These are phyloP conservation scores for Octodon degus DNA, from an alignment of 2,113 vertebrate species.

Conservation along the genomic window DNA sequence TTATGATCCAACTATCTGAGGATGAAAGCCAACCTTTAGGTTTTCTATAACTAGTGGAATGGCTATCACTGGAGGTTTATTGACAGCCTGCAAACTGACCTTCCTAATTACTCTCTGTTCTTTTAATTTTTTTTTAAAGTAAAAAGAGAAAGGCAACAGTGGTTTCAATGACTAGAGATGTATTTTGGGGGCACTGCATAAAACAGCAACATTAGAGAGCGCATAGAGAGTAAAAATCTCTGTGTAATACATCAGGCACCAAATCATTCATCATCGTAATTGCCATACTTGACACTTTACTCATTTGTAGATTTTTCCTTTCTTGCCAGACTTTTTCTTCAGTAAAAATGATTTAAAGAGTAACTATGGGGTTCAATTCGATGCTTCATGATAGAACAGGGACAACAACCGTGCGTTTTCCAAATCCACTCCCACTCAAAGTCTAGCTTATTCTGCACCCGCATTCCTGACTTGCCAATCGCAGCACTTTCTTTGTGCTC, in stretches of 20 bases:
- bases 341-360: constrained; percentile 79
- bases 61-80: constrained; percentile 55
- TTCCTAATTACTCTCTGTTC: constrained; percentile 58
- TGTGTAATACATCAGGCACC: constrained; percentile 65
- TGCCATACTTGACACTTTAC: constrained; percentile 62
- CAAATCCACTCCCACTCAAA: constrained; percentile 30
- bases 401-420: constrained; percentile 58
- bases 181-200: constrained; percentile 40
- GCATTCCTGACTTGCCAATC: constrained; percentile 29
- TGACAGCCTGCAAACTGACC: constrained; percentile 17
- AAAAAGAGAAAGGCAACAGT: constrained; percentile 54
- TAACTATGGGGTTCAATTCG: constrained; percentile 67
- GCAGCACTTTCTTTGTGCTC: constrained; percentile 48
- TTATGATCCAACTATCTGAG: constrained; percentile 36
- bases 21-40: constrained; percentile 62
- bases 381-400: constrained; percentile 65
- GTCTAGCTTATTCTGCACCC: constrained; percentile 58
- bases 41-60: constrained; percentile 51
- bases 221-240: constrained; percentile 63
- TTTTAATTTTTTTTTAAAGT: constrained; percentile 56
- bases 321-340: constrained; percentile 75
- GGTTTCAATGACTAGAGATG: constrained; percentile 19
- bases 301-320: constrained; percentile 80
- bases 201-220: constrained; percentile 57
- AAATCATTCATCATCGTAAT: constrained; percentile 79